Evolutionary conservation across 2,888 invertebrate genomes (phyloP).

Genomic region (Cephonodes hylas): DNA sequence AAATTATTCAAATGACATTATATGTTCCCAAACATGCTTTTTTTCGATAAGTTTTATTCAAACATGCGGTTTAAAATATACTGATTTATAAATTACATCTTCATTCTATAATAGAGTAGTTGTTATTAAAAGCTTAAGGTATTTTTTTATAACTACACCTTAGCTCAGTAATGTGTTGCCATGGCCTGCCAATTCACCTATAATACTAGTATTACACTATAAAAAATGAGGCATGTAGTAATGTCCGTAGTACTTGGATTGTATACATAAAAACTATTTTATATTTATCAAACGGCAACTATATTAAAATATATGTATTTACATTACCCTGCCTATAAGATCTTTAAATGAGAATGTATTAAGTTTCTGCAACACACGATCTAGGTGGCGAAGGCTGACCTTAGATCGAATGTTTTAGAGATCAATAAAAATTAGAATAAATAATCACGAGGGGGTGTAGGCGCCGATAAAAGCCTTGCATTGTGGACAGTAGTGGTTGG

Average conservation of each 20-base stretch:
- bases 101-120: too few relatives aligned
- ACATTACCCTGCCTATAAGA: background rate
- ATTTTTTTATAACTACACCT: too few relatives aligned
- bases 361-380: background rate
- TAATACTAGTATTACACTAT: too few relatives aligned
- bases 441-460: slow-evolving; percentile 60
- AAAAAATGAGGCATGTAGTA: too few relatives aligned
- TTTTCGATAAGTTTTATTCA: too few relatives aligned
- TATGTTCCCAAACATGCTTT: too few relatives aligned
- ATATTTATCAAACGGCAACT: background rate
- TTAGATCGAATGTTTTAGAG: background rate
- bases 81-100: too few relatives aligned
- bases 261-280: background rate
- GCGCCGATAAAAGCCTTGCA: slow-evolving; percentile 70
- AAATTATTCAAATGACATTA: too few relatives aligned
- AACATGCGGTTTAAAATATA: too few relatives aligned
- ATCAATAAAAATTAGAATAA: background rate
- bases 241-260: background rate
- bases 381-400: background rate
- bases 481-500: slow-evolving; percentile 76
- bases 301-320: background rate
- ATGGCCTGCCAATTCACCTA: too few relatives aligned
- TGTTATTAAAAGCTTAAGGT: too few relatives aligned
- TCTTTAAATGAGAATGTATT: background rate
- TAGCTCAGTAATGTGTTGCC: too few relatives aligned